Evolutionary conservation across 2,797 vertebrate genomes (phyloP), one percentile per base, ranked within the genome.

Genomic region (Clarias pachynema): DNA sequence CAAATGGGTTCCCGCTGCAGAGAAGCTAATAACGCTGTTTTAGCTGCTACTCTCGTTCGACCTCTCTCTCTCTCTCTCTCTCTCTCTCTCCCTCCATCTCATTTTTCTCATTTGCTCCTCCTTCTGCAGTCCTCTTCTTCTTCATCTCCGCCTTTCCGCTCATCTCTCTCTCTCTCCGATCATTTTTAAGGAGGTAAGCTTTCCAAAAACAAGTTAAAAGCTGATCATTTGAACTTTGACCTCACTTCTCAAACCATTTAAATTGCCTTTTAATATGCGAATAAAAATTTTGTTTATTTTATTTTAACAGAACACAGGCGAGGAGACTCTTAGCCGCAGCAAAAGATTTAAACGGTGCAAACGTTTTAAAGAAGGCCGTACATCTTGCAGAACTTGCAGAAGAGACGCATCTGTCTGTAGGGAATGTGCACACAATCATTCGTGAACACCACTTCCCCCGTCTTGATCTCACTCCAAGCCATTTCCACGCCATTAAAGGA

Each of bases 1-100:
- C 96, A 98, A 99, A 99, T 99, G 97, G 97, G 95, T 96, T 97
- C 96, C 95, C 96, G 96, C 97, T 97, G 96, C 95, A 95, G 96
- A 95, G 91, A 79, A 96, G 96, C 95, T 96, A 97, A 98, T 98
- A 97, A 97, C 94, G 95, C 95, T 92, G 91, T 97, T 97, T 96
- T 91, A 92, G 92, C 92, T 87, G 90, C 89, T 90, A 88, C 73
- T 69, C 90, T 88, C 89, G 37, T 79, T 57, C 82, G 44, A 69
- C 75, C 59, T 70, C 74, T 49, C 82, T 74, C 49, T 83, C 65
- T 56, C 62, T 60, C 77, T 84, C 66, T 24, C 68, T 79, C 87
- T 85, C 75, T 86, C 86, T 70, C 74, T 49, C 65, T 24, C 68
- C 79, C 87, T 85, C 75, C 7, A 0, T 86, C 86, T 2, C 34